A percentile compares a stretch with the other conserved stretches of the same genome.
Conservation (phyloP, 2,113 vertebrate species). For the Chaenocephalus aceratus region DNA sequence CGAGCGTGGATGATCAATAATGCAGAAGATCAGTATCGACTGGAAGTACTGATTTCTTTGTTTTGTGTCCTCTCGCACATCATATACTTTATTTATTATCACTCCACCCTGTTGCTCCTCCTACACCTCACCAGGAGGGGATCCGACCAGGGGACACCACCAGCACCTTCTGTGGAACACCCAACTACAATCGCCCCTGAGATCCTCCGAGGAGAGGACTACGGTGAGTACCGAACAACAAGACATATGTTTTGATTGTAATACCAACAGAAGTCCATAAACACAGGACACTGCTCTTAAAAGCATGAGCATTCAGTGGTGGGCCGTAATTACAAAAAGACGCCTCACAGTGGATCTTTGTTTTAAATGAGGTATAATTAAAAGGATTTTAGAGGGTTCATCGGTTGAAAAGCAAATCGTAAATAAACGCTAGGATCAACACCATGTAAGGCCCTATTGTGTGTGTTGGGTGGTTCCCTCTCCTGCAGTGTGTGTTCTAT, state of each 20-base stretch:
- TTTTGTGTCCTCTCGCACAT: conserved; percentile 8
- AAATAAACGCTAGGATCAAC: too few relatives aligned
- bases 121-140: conserved; percentile 87
- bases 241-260: not conserved
- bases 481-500: too few relatives aligned
- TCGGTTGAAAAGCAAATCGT: too few relatives aligned
- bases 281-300: too few relatives aligned
- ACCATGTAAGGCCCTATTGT: too few relatives aligned
- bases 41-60: not conserved
- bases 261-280: too few relatives aligned
- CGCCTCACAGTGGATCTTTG: too few relatives aligned
- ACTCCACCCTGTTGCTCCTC: not conserved
- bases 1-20: conserved; percentile 27
- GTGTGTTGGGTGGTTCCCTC: too few relatives aligned
- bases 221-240: conserved; percentile 84
- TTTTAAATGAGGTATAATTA: too few relatives aligned
- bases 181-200: conserved; percentile 99
- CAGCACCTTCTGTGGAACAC: conserved; percentile 98
- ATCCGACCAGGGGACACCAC: conserved; percentile 98
- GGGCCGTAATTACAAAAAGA: too few relatives aligned
- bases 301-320: too few relatives aligned
- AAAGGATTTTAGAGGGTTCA: too few relatives aligned
- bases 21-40: conserved; percentile 22
- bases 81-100: not conserved
- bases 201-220: conserved; percentile 97